phyloP scores from a whole-genome alignment of 2,113 vertebrate genomes.

The Apodemus speciosus region DNA sequence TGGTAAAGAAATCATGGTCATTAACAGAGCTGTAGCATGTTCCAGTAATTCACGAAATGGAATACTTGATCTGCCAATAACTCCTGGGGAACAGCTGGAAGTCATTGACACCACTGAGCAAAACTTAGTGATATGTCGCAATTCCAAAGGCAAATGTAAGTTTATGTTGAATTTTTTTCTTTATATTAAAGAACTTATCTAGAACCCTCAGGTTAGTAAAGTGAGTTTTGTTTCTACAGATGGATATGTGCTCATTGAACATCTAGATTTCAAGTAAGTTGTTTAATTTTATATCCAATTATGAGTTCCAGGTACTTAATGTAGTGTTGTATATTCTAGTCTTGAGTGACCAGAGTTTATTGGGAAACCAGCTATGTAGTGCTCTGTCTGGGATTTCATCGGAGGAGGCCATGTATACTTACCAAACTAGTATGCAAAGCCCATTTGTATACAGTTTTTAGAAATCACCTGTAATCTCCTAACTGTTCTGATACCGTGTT shows the following conservation, averaged over 20 bases:
- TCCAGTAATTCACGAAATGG: constrained; percentile 73
- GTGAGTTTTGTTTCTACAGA: constrained; percentile 73
- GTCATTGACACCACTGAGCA: constrained; percentile 81
- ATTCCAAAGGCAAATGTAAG: constrained; percentile 86
- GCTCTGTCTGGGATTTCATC: not conserved
- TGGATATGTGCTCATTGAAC: constrained; percentile 84
- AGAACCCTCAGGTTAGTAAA: constrained; percentile 35
- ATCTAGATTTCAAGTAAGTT: constrained; percentile 87
- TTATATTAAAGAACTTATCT: constrained; percentile 12
- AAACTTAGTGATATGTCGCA: constrained; percentile 84
- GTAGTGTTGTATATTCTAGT: not conserved
- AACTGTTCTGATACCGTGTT: not conserved
- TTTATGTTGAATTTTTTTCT: constrained; percentile 4
- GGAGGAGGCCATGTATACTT: not conserved
- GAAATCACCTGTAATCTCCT: not conserved
- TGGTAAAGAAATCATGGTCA: constrained; percentile 80
- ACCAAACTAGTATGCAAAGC: not conserved
- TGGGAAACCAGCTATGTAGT: not conserved
- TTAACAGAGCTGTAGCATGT: constrained; percentile 77
- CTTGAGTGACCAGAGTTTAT: not conserved
- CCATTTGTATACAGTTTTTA: not conserved
- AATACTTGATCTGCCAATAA: constrained; percentile 79
- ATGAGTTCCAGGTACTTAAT: not conserved
- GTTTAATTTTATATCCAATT: constrained; percentile 27
- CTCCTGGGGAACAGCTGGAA: constrained; percentile 84